Percentiles rank a stretch among this genome's conserved stretches.
These are phyloP conservation scores for Tipula lateralis DNA, from an alignment of 2,888 invertebrate species.

Conservation along the genomic window DNA sequence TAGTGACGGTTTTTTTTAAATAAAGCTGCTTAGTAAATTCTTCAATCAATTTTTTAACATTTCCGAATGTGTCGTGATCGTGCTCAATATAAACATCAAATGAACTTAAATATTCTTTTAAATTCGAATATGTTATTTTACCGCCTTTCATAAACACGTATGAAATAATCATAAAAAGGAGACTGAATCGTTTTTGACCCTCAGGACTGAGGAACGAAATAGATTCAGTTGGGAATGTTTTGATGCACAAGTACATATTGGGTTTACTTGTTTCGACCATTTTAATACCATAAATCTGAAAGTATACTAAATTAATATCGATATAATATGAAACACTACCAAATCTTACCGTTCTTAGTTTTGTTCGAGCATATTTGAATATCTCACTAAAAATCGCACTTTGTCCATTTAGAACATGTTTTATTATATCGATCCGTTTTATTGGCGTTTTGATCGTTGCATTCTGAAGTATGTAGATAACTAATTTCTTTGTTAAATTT, in stretches of 20 bases:
- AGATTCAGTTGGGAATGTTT: neutral
- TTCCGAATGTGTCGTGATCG: neutral
- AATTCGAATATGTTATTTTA: neutral
- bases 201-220: neutral
- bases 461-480: neutral
- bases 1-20: neutral
- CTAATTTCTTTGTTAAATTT: neutral
- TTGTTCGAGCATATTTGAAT: neutral
- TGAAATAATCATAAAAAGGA: neutral
- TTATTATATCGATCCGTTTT: slow-evolving; percentile 5
- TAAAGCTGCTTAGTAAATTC: neutral
- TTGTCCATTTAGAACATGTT: neutral
- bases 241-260: neutral
- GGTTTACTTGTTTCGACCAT: neutral
- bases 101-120: neutral
- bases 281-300: neutral
- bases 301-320: neutral
- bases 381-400: neutral
- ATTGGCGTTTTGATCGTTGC: neutral
- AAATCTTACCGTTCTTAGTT: neutral
- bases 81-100: neutral
- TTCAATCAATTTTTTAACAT: slow-evolving; percentile 7
- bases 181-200: neutral
- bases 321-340: neutral
- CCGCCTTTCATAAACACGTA: neutral